phyloP scores from a whole-genome alignment of 2,888 invertebrate genomes.

The Thumatha senex region DNA sequence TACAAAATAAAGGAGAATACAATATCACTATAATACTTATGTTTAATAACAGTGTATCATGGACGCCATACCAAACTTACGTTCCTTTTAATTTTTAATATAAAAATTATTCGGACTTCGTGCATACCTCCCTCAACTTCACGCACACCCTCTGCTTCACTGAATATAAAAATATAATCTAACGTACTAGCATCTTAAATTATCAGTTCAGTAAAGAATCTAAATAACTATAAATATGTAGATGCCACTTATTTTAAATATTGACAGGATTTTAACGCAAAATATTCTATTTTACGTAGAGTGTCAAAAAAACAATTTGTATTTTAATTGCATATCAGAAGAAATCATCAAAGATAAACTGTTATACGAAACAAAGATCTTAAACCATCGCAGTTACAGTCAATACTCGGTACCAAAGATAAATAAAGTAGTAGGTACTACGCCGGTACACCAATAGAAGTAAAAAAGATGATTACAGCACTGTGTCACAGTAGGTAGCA shows the following conservation, averaged over 20 bases:
- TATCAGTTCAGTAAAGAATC: conserved; percentile 76
- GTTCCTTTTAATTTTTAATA: conserved; percentile 78
- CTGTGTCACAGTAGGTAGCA: too few species aligned
- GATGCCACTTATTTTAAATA: conserved; percentile 41
- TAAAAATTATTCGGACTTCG: conserved; percentile 77
- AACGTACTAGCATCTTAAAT: conserved; percentile 58
- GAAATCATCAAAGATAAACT: too few species aligned
- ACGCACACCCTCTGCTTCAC: conserved; percentile 50
- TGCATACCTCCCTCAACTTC: conserved; percentile 44
- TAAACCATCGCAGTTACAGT: too few species aligned
- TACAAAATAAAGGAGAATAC: conserved; percentile 73
- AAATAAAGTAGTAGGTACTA: too few species aligned
- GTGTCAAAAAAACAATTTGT: conserved; percentile 45
- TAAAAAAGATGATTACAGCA: too few species aligned
- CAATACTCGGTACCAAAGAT: too few species aligned
- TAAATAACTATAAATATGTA: conserved; percentile 44
- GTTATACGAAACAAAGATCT: too few species aligned
- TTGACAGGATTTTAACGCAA: conserved; percentile 44
- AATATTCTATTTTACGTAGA: conserved; percentile 48
- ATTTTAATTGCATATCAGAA: too few species aligned
- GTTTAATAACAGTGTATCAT: conserved; percentile 66
- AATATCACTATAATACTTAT: conserved; percentile 80
- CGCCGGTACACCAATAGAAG: too few species aligned
- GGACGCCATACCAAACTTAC: conserved; percentile 74
- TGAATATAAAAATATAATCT: conserved; percentile 62